These are phyloP conservation scores for Trichogramma dendrolimi DNA, from an alignment of 2,888 invertebrate species.

Conservation along the genomic window DNA sequence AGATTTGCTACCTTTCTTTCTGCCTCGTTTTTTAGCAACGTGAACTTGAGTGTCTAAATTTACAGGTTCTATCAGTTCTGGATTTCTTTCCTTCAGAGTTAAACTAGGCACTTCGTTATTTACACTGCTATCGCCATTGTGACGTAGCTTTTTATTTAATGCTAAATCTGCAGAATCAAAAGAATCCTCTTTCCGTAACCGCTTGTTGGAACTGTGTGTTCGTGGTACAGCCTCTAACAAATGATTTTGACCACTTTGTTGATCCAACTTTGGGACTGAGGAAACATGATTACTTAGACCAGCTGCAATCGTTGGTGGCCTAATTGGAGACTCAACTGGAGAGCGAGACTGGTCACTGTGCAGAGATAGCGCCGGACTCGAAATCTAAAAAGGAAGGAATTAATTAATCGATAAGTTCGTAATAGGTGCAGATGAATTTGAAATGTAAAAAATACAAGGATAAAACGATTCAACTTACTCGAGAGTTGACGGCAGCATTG, in stretches of 20 bases:
- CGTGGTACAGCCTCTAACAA: constrained; percentile 52
- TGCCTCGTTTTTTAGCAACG: constrained; percentile 57
- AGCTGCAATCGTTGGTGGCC: constrained; percentile 37
- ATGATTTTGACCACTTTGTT: constrained; percentile 45
- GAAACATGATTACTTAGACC: constrained; percentile 39
- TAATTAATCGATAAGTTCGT: background rate
- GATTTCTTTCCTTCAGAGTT: constrained; percentile 46
- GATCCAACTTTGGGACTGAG: constrained; percentile 27
- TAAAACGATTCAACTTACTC: background rate
- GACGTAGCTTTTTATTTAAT: constrained; percentile 48
- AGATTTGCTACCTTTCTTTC: constrained; percentile 60
- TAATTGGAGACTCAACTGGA: constrained; percentile 45
- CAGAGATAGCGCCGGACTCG: constrained; percentile 50
- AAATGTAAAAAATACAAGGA: background rate
- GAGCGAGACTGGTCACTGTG: constrained; percentile 50
- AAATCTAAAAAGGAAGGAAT: constrained; percentile 36
- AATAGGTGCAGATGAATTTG: background rate
- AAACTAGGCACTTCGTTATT: constrained; percentile 53
- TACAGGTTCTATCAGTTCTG: constrained; percentile 38
- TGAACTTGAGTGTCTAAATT: constrained; percentile 31
- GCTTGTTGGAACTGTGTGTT: constrained; percentile 57
- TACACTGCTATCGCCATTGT: constrained; percentile 53
- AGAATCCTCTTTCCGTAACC: constrained; percentile 54
- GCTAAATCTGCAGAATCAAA: constrained; percentile 30
- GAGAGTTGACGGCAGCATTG: background rate